These are phyloP conservation scores for Delphinus delphis DNA, from an alignment of 2,113 vertebrate species.

Conservation along the genomic window DNA sequence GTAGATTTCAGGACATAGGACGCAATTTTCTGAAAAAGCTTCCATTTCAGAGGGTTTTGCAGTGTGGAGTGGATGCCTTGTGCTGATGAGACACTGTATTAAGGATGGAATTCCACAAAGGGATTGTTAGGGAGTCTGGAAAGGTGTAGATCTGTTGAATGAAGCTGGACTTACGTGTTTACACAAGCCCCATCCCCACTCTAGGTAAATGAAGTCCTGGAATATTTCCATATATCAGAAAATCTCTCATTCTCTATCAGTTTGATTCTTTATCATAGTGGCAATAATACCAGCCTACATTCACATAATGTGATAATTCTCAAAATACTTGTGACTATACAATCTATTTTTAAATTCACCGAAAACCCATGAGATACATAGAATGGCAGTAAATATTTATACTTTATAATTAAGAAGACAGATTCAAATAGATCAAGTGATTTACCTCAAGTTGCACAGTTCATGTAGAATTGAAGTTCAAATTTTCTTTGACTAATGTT, in stretches of 20 bases:
- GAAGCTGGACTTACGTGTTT: not conserved
- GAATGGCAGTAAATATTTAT: not conserved
- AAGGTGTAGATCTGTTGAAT: not conserved
- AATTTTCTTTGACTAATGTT: not conserved
- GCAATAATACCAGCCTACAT: not conserved
- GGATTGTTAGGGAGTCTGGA: not conserved
- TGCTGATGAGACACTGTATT: not conserved
- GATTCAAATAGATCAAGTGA: not conserved
- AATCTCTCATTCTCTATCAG: not conserved
- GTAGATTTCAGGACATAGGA: not conserved
- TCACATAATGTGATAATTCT: not conserved
- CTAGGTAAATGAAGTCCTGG: not conserved
- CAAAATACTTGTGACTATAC: not conserved
- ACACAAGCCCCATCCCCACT: not conserved
- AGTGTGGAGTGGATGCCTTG: not conserved
- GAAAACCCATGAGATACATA: not conserved
- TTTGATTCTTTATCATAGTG: not conserved
- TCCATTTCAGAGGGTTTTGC: not conserved
- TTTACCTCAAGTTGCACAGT: not conserved
- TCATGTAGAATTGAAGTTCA: not conserved
- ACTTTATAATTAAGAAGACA: not conserved
- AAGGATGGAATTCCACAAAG: not conserved
- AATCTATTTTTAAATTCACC: not conserved
- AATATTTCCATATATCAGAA: not conserved
- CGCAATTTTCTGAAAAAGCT: not conserved